Evolutionary conservation across 2,888 invertebrate species (phyloP).

Genomic region (Carterocephalus palaemon): DNA sequence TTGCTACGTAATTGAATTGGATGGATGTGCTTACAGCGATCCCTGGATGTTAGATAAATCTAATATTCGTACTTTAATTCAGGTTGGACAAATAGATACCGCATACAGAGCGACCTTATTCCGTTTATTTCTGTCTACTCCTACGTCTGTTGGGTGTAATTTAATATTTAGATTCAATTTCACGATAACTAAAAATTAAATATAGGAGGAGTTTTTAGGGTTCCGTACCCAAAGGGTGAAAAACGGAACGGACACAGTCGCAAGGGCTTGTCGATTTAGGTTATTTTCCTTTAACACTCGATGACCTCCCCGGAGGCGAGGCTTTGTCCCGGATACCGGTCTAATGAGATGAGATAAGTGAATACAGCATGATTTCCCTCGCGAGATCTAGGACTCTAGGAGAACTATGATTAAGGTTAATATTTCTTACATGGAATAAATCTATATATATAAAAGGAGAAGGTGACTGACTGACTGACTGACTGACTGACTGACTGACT

Average conservation of each 20-base stretch:
- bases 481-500: too few relatives aligned
- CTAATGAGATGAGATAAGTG: constrained; percentile 70
- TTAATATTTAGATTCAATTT: too few relatives aligned
- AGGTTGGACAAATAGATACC: constrained; percentile 13
- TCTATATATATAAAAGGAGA: too few relatives aligned
- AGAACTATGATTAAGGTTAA: constrained; percentile 32
- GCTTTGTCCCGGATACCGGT: constrained; percentile 51
- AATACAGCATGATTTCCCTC: constrained; percentile 67
- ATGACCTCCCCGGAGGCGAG: constrained; percentile 32
- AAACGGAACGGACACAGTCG: not conserved
- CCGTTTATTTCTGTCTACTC: not conserved
- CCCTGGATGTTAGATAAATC: constrained; percentile 35
- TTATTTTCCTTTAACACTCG: constrained; percentile 9
- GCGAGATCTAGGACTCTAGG: constrained; percentile 45
- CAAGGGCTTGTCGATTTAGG: constrained; percentile 4
- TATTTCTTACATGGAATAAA: too few relatives aligned
- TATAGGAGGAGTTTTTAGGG: too few relatives aligned
- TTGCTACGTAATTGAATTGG: constrained; percentile 71
- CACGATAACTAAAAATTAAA: too few relatives aligned
- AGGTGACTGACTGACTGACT: too few relatives aligned
- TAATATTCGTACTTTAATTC: constrained; percentile 21
- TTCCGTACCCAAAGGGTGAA: too few relatives aligned
- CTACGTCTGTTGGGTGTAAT: too few relatives aligned
- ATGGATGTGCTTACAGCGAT: constrained; percentile 50
- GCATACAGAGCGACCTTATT: constrained; percentile 5